Conservation (phyloP, 2,888 invertebrate species). For the Drosophila yooni region DNA sequence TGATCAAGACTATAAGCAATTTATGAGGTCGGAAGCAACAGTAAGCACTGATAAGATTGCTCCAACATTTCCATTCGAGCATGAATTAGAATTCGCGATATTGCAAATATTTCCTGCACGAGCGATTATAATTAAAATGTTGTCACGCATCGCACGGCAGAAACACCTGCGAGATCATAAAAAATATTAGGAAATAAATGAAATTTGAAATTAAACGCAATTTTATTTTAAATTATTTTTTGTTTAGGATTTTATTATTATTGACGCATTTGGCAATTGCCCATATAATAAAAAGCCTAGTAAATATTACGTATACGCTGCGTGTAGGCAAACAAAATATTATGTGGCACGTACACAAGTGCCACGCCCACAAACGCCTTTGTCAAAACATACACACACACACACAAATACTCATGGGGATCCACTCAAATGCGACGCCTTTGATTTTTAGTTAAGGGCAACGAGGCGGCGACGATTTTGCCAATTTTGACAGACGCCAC, state of each 20-base stretch:
- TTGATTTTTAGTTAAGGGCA: constrained; percentile 76
- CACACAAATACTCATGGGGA: constrained; percentile 19
- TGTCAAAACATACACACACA: constrained; percentile 34
- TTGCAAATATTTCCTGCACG: constrained; percentile 3
- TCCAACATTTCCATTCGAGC: constrained; percentile 13
- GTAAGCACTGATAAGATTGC: neutral
- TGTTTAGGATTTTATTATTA: constrained; percentile 41
- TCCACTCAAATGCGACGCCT: constrained; percentile 59
- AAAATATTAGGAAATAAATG: constrained; percentile 44
- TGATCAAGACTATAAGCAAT: neutral
- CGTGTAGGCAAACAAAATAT: constrained; percentile 67
- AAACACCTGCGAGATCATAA: constrained; percentile 56
- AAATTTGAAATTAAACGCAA: constrained; percentile 71
- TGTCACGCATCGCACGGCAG: constrained; percentile 48
- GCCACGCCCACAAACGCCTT: constrained; percentile 42
- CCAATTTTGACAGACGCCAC: constrained; percentile 77
- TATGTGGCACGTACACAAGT: constrained; percentile 60
- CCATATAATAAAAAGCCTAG: constrained; percentile 65
- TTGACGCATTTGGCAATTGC: constrained; percentile 69
- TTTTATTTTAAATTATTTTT: constrained; percentile 64
- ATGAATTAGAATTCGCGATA: constrained; percentile 32
- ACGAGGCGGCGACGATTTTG: constrained; percentile 70
- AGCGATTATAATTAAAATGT: constrained; percentile 63
- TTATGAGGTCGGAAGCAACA: neutral
- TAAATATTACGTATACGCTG: constrained; percentile 71